These are phyloP conservation scores for Silvanus unidentatus DNA, from an alignment of 2,888 invertebrate genomes.

Conservation along the genomic window DNA sequence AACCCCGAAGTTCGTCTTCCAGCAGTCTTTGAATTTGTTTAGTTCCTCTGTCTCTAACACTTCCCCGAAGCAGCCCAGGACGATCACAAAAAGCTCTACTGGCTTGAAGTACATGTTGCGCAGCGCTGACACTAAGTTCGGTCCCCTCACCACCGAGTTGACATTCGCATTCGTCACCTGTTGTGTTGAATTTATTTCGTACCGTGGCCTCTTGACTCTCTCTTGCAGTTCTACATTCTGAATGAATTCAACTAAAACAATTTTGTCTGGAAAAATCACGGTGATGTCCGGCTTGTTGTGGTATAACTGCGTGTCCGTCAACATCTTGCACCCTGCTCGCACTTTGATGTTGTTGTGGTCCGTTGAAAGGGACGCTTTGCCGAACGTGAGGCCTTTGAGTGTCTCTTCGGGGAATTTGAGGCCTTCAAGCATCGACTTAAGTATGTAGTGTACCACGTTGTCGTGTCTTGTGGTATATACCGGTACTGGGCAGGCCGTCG, in stretches of 20 bases:
- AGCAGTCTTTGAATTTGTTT: too few relatives aligned
- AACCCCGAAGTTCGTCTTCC: too few relatives aligned
- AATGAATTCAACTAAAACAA: slow-evolving; percentile 7
- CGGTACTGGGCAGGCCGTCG: slow-evolving; percentile 3
- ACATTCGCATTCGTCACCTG: too few relatives aligned
- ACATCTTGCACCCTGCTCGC: not conserved
- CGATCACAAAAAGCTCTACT: too few relatives aligned
- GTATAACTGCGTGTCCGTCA: slow-evolving; percentile 7
- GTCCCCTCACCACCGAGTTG: too few relatives aligned
- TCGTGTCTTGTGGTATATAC: slow-evolving; percentile 6
- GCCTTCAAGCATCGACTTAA: not conserved
- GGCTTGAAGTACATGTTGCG: too few relatives aligned
- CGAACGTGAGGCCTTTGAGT: not conserved
- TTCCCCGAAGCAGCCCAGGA: too few relatives aligned
- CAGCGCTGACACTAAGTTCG: too few relatives aligned
- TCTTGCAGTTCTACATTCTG: slow-evolving; percentile 3
- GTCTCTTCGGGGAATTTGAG: not conserved
- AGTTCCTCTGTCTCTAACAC: too few relatives aligned
- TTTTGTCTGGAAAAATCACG: not conserved
- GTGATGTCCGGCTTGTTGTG: slow-evolving; percentile 14
- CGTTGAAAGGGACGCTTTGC: not conserved
- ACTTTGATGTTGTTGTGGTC: not conserved
- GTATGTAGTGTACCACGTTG: slow-evolving; percentile 4
- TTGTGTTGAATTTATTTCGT: not conserved
- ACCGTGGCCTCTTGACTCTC: not conserved